Conservation (phyloP, 2,113 vertebrate species). For the Neotoma lepida region DNA sequence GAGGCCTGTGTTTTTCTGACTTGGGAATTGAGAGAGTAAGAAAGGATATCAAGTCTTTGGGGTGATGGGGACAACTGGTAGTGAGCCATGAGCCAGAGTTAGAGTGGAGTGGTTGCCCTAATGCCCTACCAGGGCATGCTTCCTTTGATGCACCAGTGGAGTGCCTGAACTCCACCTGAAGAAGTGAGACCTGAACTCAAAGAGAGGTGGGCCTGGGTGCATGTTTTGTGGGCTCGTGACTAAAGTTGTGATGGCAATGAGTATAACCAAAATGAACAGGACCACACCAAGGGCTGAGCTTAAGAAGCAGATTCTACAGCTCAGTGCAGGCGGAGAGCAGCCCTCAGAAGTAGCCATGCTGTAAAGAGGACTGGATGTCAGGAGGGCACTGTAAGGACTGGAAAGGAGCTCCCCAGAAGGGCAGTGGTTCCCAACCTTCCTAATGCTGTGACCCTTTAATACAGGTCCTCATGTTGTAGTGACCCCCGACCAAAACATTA, state of each 20-base stretch:
- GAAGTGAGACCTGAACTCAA: no score
- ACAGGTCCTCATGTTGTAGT: background rate
- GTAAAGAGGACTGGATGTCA: background rate
- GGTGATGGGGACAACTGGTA: background rate
- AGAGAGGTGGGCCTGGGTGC: background rate
- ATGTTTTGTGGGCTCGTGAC: rapidly evolving
- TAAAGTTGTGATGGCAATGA: background rate
- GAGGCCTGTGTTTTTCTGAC: background rate
- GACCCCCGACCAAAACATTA: background rate
- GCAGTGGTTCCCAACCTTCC: background rate
- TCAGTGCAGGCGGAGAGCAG: background rate
- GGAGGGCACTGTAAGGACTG: background rate
- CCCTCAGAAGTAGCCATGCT: no score
- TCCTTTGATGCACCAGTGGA: background rate
- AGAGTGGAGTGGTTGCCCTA: background rate
- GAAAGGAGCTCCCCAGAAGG: background rate
- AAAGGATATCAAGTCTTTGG: background rate
- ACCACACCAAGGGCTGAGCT: background rate
- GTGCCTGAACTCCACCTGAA: no score
- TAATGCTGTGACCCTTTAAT: background rate
- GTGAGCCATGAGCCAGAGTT: background rate
- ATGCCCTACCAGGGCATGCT: background rate
- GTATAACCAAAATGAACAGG: background rate
- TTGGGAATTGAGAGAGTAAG: background rate
- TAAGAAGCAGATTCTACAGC: background rate